Conservation (phyloP, 2,888 invertebrate species). For the Ashinkailepas kermadecensis region DNA sequence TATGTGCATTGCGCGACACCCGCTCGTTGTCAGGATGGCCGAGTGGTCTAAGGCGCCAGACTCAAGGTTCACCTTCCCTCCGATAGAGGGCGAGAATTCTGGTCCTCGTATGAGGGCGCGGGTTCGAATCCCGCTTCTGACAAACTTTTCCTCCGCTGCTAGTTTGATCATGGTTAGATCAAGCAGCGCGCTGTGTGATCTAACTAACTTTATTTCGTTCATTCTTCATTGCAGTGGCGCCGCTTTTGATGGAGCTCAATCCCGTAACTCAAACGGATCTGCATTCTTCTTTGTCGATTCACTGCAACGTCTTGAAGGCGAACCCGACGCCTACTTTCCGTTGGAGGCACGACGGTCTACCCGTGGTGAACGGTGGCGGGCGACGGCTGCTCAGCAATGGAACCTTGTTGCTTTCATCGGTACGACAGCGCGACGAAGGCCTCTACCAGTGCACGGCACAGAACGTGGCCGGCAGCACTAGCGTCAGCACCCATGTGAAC, state of each 20-base stretch:
- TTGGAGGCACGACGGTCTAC: conserved; percentile 28
- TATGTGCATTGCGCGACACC: conserved; percentile 30
- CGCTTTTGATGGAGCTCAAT: no score
- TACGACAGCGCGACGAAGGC: conserved; percentile 37
- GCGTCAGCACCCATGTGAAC: conserved; percentile 27
- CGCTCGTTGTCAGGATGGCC: conserved; percentile 40
- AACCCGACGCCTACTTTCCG: conserved; percentile 27
- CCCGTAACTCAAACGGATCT: background rate
- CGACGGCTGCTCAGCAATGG: conserved; percentile 33
- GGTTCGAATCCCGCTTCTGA: no score
- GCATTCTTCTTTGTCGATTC: conserved; percentile 35
- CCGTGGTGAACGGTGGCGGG: conserved; percentile 22
- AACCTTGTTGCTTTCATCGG: conserved; percentile 32
- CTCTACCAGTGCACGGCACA: conserved; percentile 43
- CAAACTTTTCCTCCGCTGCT: no score
- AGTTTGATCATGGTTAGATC: no score
- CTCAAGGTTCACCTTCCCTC: no score
- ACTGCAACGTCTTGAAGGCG: conserved; percentile 33
- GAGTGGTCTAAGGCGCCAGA: no score
- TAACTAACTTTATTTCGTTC: no score
- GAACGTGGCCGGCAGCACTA: conserved; percentile 39
- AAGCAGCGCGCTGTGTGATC: no score
- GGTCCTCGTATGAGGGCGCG: no score
- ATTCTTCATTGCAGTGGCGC: no score
- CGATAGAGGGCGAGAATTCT: no score